Percentiles rank a stretch among this genome's conserved stretches.
phyloP scores from a whole-genome alignment of 2,797 vertebrate genomes.

The Menidia menidia region DNA sequence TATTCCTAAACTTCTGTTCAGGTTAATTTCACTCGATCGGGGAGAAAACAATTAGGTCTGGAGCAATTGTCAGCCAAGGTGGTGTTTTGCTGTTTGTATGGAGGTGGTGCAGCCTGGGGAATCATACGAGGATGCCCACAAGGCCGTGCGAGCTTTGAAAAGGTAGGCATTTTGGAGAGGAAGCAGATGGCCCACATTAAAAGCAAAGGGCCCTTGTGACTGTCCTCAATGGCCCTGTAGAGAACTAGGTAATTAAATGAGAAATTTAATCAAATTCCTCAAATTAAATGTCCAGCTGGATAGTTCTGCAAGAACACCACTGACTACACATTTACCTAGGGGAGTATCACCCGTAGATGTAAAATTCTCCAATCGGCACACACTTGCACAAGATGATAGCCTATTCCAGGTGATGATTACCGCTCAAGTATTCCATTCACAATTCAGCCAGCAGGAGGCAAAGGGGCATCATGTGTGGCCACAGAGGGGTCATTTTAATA shows the following conservation, averaged over 20 bases:
- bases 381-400: constrained; percentile 68
- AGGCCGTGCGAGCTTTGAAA: constrained; percentile 72
- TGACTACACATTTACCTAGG: constrained; percentile 78
- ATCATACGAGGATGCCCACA: constrained; percentile 64
- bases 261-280: constrained; percentile 89
- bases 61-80: constrained; percentile 55
- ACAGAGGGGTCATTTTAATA: constrained; percentile 77
- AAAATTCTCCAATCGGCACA: constrained; percentile 77
- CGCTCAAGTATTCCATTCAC: constrained; percentile 84
- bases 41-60: constrained; percentile 45
- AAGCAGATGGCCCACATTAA: constrained; percentile 87
- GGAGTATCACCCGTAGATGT: constrained; percentile 73
- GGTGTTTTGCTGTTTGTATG: constrained; percentile 36
- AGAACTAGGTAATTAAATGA: constrained; percentile 88
- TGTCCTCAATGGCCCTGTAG: constrained; percentile 85
- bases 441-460: constrained; percentile 80
- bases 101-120: constrained; percentile 60
- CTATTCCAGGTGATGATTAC: constrained; percentile 82
- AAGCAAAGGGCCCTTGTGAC: constrained; percentile 85
- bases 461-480: constrained; percentile 75
- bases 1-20: constrained; percentile 39
- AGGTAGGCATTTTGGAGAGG: constrained; percentile 81
- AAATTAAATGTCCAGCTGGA: constrained; percentile 90
- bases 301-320: constrained; percentile 82
- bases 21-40: constrained; percentile 65